phyloP scores from a whole-genome alignment of 1,140 invertebrate species.

The Phenacoccus solenopsis region DNA sequence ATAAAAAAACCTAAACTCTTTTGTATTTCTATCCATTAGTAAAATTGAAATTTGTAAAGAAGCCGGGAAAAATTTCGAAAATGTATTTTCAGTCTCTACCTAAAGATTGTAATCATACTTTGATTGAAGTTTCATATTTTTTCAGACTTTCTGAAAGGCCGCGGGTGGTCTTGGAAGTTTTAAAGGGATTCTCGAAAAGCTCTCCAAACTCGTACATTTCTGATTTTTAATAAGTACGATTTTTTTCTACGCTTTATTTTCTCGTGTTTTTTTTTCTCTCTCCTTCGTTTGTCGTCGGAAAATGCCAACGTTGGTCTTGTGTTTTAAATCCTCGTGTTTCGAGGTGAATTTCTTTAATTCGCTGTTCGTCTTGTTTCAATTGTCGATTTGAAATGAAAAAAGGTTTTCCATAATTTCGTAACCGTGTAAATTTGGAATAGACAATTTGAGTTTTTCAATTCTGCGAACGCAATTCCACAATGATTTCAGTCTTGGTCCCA shows the following conservation, averaged over 20 bases:
- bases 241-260: background rate
- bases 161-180: background rate
- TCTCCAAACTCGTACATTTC: conserved; percentile 5
- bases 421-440: no score
- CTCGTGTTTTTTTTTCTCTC: background rate
- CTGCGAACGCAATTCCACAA: no score
- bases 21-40: conserved; percentile 8
- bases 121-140: conserved; percentile 10
- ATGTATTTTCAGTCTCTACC: background rate
- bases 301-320: no score
- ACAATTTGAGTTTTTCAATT: no score
- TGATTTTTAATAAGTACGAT: conserved; percentile 14
- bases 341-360: no score
- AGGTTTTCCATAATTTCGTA: no score
- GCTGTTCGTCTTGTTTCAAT: no score
- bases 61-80: background rate
- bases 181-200: background rate
- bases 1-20: conserved; percentile 7
- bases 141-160: background rate
- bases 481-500: no score
- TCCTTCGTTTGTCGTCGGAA: background rate
- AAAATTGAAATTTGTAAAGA: conserved; percentile 16
- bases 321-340: no score
- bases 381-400: no score
- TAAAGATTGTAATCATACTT: conserved; percentile 12